Base-by-base conservation (phyloP, 2,113 vertebrate species). In the Setophaga kirtlandii region DNA sequence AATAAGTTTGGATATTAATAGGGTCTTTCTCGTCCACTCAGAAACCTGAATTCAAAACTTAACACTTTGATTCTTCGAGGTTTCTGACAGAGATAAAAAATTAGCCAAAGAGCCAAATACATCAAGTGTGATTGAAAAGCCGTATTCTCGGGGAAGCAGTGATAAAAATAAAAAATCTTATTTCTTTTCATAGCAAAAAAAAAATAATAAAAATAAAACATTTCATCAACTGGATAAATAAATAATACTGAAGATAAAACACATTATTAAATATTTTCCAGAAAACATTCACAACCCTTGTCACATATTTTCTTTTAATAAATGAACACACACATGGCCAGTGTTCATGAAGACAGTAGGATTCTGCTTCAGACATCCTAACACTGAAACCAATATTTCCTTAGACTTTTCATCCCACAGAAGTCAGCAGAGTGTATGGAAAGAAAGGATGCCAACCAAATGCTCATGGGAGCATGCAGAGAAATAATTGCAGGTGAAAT, bases 381-480 rank as follows among this genome's bases (percentile, higher is more conserved):
- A 23, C 25, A 12, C 37, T 39, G 37, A 39, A 39, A 39, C 9
- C 41, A 35, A 4, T 12, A 49, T 21, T 68, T 21, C 31, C 52
- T 53, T 3, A 25, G 41, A 25, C 37, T 31, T 25, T 30, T 25
- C 42, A 58, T 8, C 12, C 55, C 56, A 53, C 25, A 33, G 33
- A 70, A 78, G 19, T 4, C 52, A 62, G 20, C 5, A 67, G 39
- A 65, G 30, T 2, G 5, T 7, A 52, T 5, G 15, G 44, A 62
- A 71, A n/a, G 30, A 79, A 63, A 75, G 8, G 10, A 42, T 52
- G 46, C 21, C 56, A 63, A n/a, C 8, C 65, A 37, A n/a, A 67
- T 7, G 13, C 19, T 68, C 5, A 1, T 7, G 16, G 21, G 19
- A 18, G 37, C 2, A 0, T 3, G 10, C 2, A 59, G 24, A 39